phyloP scores from a whole-genome alignment of 1,140 invertebrate species.

The Papilio aristodemus region DNA sequence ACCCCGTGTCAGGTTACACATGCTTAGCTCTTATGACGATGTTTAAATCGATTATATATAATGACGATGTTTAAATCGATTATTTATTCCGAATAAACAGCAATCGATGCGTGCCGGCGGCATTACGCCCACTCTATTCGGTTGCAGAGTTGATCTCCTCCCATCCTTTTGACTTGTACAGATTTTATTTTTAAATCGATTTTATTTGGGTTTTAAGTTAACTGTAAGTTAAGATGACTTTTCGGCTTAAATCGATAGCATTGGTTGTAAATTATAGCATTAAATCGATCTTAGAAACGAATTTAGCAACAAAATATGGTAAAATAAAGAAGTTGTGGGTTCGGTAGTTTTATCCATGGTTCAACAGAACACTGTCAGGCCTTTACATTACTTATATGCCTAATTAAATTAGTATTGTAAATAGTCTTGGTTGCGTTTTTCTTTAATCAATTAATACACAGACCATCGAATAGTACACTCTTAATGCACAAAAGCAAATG shows the following conservation, averaged over 20 bases:
- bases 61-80: conserved; percentile 59
- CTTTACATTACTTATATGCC: too few relatives aligned
- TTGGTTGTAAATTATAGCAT: conserved; percentile 43
- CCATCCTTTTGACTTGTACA: conserved; percentile 54
- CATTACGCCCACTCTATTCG: conserved; percentile 60
- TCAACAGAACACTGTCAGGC: too few relatives aligned
- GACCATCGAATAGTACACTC: background rate
- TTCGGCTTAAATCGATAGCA: conserved; percentile 42
- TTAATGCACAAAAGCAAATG: background rate
- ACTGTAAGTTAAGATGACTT: conserved; percentile 43
- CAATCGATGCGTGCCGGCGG: conserved; percentile 53
- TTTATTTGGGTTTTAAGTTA: conserved; percentile 50
- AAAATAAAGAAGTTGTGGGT: too few relatives aligned
- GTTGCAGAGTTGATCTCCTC: conserved; percentile 41
- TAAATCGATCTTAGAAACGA: conserved; percentile 49
- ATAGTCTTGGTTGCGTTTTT: too few relatives aligned
- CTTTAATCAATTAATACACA: too few relatives aligned
- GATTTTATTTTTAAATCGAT: conserved; percentile 53
- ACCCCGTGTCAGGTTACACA: conserved; percentile 59
- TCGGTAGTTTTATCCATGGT: too few relatives aligned
- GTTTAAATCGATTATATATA: conserved; percentile 72
- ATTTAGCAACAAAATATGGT: conserved; percentile 44
- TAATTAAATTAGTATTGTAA: too few relatives aligned
- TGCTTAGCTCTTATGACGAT: conserved; percentile 45
- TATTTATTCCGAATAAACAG: conserved; percentile 61